phyloP scores from a whole-genome alignment of 2,888 invertebrate genomes.

The Stenoptilia bipunctidactyla region DNA sequence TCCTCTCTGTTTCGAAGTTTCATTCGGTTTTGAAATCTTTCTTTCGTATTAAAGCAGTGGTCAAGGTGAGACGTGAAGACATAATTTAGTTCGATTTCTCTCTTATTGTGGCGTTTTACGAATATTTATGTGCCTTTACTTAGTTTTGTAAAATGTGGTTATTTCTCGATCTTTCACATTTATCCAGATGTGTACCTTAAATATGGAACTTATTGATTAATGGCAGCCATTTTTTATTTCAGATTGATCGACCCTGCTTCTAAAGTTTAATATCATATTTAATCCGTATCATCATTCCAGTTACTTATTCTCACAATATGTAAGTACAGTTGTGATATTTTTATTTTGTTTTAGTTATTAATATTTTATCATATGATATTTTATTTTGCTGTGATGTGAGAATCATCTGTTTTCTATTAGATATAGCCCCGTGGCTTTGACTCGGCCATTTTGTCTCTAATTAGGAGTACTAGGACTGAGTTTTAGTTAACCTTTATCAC shows the following conservation, averaged over 20 bases:
- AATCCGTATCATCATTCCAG: constrained; percentile 31
- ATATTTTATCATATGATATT: no score
- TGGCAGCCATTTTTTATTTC: constrained; percentile 28
- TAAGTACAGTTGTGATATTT: constrained; percentile 32
- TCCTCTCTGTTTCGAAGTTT: constrained; percentile 1
- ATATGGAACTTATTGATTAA: not conserved
- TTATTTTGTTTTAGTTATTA: not conserved
- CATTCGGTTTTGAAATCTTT: constrained; percentile 18
- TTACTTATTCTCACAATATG: constrained; percentile 30
- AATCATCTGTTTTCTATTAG: no score
- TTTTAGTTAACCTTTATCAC: no score
- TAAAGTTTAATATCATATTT: constrained; percentile 23
- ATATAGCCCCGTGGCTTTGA: no score
- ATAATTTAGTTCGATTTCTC: constrained; percentile 6
- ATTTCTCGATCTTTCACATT: no score
- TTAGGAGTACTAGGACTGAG: no score
- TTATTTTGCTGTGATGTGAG: no score
- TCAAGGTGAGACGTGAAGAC: constrained; percentile 47
- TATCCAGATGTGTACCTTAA: no score
- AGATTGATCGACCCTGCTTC: constrained; percentile 55
- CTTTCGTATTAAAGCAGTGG: constrained; percentile 51
- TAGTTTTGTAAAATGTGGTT: no score
- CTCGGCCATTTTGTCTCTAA: no score
- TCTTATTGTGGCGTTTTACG: constrained; percentile 3
- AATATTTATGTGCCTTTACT: not conserved